These are phyloP conservation scores for Siphonodentalium dalli DNA, from an alignment of 2,888 invertebrate species.

Conservation along the genomic window DNA sequence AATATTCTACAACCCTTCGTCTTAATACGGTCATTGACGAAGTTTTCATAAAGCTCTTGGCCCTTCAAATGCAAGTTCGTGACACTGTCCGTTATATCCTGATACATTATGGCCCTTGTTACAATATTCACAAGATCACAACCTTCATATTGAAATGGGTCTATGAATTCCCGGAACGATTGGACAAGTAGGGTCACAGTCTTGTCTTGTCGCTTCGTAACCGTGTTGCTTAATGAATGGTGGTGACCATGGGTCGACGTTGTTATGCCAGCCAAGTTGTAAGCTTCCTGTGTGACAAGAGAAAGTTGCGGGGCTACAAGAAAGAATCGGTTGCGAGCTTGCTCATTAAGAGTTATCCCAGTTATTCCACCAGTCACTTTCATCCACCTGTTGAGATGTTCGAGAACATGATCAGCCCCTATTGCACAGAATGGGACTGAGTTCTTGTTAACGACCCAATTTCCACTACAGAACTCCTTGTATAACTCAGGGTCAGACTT, in stretches of 20 bases:
- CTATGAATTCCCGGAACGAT: too few relatives aligned
- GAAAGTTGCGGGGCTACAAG: background rate
- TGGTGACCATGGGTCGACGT: too few relatives aligned
- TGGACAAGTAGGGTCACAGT: too few relatives aligned
- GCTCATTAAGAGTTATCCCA: conserved; percentile 4
- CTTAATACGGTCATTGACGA: conserved; percentile 2
- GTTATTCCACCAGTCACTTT: conserved; percentile 10
- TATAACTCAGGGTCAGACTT: background rate
- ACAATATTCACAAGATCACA: conserved; percentile 5
- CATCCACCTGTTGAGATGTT: conserved; percentile 10
- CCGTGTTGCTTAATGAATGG: too few relatives aligned
- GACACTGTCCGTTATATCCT: background rate
- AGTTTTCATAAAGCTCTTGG: background rate
- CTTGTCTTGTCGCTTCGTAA: too few relatives aligned
- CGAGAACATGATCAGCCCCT: conserved; percentile 8
- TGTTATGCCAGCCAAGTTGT: too few relatives aligned
- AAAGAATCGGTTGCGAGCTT: conserved; percentile 3
- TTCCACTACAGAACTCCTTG: conserved; percentile 1
- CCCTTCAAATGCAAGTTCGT: background rate
- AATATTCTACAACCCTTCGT: too few relatives aligned
- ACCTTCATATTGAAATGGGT: too few relatives aligned
- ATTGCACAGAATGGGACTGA: conserved; percentile 10
- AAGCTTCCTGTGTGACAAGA: background rate
- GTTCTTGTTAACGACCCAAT: conserved; percentile 8
- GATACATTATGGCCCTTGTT: conserved; percentile 10